Base-by-base conservation (phyloP, 2,888 invertebrate genomes). In the Drosophila paracracens region DNA sequence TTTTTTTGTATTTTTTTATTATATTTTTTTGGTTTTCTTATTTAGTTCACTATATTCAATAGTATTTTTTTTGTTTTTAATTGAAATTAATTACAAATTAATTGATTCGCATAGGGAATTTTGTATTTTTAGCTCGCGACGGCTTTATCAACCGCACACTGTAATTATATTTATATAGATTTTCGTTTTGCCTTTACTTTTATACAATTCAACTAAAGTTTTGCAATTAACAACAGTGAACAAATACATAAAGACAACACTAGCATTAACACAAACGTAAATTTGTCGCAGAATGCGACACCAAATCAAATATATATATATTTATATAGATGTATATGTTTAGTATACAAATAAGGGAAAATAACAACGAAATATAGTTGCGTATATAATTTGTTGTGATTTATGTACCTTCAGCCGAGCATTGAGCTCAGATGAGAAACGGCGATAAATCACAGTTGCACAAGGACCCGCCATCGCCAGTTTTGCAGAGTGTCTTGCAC, bases 401-500 rank as follows among this genome's bases (percentile, higher is more conserved):
- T 80, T 75, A 80, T 74, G 46, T 89, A 71, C 86, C 81, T 84
- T 61, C 76, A 59, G 33, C 63, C 21, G 27, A 72, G 69, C 68
- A 38, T 7, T 31, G 25, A 16, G 43, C 72, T 66, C 58, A 82
- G 83, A 60, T 89, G 81, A 88, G 81, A 81, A 95, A 95, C 2
- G 96, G 96, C 54, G 95, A 93, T 64, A 96, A 94, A 93, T 96
- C 95, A 92, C 96, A 96, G 92, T 96, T 95, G 94, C 96, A 96
- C 74, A 96, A 96, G 33, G 95, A 95, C n/a, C 96, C 96, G 65
- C 96, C 96, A 79, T 96, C 95, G 2, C 96, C 96, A 85, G 94
- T 94, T 43, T 94, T 93, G 92, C 96, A 96, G 85, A 95, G 94
- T 8, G 94, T 91, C 83, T 94, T 94, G 92, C 96, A 96, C 94